Base-by-base conservation (phyloP, 2,113 vertebrate species). In the Erythrocercus mccallii region DNA sequence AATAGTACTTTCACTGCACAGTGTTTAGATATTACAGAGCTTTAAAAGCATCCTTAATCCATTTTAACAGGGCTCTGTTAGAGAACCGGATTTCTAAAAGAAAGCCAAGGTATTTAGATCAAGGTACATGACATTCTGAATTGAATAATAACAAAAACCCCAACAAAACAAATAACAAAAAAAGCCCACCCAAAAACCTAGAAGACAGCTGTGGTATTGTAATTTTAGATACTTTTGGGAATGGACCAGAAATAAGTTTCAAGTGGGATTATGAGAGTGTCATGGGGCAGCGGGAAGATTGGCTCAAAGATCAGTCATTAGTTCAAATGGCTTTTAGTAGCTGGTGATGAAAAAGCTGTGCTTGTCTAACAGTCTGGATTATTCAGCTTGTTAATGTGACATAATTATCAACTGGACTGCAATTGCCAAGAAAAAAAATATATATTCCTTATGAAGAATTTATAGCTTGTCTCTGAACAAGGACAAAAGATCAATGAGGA, bases 251-350 rank as follows among this genome's bases (percentile, higher is more conserved):
- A 92, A 73, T 54, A 3, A 77, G 47, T 85, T 95, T 92, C 58
- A 73, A 25, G 60, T 54, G 44, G 35, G 76, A 92, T 94, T 93
- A 57, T 42, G 37, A n/a, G 20, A 76, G 40, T 57, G 30, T 85
- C 74, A 51, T 60, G 42, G 23, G 47, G 16, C 17, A 7, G 47
- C 17, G 11, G 42, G 42, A 85, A 76, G 38, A 44, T 27, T 91
- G 57, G 27, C 64, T 96, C 60, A 78, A 64, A 86, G 62, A 73
- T 72, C 40, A 65, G 72, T 81, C 47, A 30, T 89, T 81, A 72
- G n/a, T 82, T 82, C 66, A 90, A 90, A 93, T 21, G n/a, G 40
- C 65, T 91, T 91, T 87, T n/a, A 68, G 74, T 94, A 89, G 38
- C 57, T 81, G 62, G 33, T 85, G 73, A 48, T 88, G 66, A 85